A percentile compares a stretch with the other conserved stretches of the same genome.
These are phyloP conservation scores for Caenorhabditis latens DNA, from an alignment of 1,140 invertebrate species.

Conservation along the genomic window DNA sequence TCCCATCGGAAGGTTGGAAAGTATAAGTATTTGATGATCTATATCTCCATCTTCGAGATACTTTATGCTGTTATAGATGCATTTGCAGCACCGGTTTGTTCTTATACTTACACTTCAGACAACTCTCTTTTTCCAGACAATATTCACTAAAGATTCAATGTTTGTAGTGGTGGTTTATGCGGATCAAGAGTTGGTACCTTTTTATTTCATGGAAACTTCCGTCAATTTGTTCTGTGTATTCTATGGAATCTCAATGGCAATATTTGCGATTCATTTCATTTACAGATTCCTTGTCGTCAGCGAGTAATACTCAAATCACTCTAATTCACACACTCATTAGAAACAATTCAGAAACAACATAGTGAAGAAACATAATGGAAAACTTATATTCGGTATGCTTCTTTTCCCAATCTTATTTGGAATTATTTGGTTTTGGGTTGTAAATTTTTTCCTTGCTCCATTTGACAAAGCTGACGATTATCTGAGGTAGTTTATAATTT, in stretches of 20 bases:
- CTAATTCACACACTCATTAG: no score
- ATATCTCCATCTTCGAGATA: constrained; percentile 15
- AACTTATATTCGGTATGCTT: neutral
- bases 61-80: neutral
- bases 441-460: neutral
- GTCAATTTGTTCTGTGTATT: neutral
- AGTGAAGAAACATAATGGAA: neutral
- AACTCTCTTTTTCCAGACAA: neutral
- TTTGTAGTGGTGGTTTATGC: neutral
- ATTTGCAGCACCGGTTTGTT: neutral
- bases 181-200: neutral
- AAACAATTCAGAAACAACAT: neutral
- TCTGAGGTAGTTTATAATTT: neutral
- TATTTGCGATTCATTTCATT: constrained; percentile 28
- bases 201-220: neutral
- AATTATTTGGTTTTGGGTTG: neutral
- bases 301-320: neutral
- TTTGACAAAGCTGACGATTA: neutral
- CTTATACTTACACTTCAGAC: neutral
- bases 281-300: constrained; percentile 10
- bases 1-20: constrained; percentile 7
- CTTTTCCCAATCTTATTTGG: neutral
- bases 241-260: constrained; percentile 12
- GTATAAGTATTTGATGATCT: constrained; percentile 7
- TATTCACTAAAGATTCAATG: neutral